phyloP scores from a whole-genome alignment of 2,797 vertebrate genomes.

The Enteromius fasciolatus region DNA sequence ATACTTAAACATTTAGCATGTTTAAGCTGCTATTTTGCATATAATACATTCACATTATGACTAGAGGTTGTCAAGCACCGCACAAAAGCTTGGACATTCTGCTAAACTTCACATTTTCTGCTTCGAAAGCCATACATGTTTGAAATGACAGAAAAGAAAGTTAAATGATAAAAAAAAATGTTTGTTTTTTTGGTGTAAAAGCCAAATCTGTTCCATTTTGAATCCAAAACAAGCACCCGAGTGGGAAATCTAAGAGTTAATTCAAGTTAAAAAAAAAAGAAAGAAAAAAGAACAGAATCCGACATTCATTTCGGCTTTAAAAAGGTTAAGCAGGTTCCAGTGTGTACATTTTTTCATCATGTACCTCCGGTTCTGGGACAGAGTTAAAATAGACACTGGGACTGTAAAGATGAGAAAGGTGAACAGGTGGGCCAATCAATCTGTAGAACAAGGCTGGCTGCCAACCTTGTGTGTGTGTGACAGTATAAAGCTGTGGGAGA shows the following conservation, averaged over 20 bases:
- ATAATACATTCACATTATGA: background rate
- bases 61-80: background rate
- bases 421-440: constrained; percentile 45
- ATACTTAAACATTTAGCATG: background rate
- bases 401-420: constrained; percentile 37
- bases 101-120: background rate
- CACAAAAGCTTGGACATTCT: background rate
- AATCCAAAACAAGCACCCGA: background rate
- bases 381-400: constrained; percentile 42
- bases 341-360: constrained; percentile 24
- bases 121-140: background rate
- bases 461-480: constrained; percentile 35
- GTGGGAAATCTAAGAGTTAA: background rate
- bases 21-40: background rate
- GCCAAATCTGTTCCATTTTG: background rate
- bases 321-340: constrained; percentile 36
- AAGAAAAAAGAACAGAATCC: background rate
- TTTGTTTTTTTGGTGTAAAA: background rate
- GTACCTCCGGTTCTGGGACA: constrained; percentile 34
- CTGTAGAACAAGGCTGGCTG: constrained; percentile 41
- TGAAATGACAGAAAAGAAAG: background rate
- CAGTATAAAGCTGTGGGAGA: constrained; percentile 32
- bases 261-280: background rate
- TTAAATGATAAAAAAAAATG: background rate
- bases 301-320: constrained; percentile 8